A percentile compares a stretch with the other conserved stretches of the same genome.
Evolutionary conservation across 2,797 vertebrate genomes (phyloP).

Genomic region (Morelia viridis): DNA sequence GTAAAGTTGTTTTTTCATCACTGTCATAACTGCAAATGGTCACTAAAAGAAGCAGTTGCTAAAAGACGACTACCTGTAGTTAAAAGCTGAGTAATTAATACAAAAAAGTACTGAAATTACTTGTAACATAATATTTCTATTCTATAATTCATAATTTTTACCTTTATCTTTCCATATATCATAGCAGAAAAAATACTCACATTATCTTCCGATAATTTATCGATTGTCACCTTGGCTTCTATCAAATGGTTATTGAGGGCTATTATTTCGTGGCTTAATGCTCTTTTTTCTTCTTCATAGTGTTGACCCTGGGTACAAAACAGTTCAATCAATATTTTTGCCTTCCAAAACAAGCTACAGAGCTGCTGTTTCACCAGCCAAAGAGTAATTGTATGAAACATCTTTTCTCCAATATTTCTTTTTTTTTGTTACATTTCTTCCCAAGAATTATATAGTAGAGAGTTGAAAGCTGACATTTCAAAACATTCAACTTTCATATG

Average conservation of each 20-base stretch:
- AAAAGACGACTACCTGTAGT: not conserved
- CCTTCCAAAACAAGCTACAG: not conserved
- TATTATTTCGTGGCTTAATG: slow-evolving; percentile 91
- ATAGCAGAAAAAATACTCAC: slow-evolving; percentile 78
- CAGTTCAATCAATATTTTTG: slow-evolving; percentile 33
- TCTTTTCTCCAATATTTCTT: not conserved
- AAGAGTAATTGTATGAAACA: not conserved
- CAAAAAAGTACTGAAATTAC: not conserved
- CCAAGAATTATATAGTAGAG: not conserved
- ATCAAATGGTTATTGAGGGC: slow-evolving; percentile 95
- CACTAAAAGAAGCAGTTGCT: not conserved
- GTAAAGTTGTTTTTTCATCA: not conserved
- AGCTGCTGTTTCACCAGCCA: slow-evolving; percentile 27
- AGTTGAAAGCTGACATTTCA: not conserved
- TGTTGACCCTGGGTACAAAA: slow-evolving; percentile 82
- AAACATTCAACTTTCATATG: not conserved
- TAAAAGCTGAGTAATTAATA: slow-evolving; percentile 11
- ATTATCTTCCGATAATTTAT: slow-evolving; percentile 94
- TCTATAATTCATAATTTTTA: not conserved
- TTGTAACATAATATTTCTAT: slow-evolving; percentile 12
- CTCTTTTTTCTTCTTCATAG: slow-evolving; percentile 93
- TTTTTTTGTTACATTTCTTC: not conserved
- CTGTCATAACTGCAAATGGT: not conserved
- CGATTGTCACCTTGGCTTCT: slow-evolving; percentile 95
- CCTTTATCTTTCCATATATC: not conserved